Evolutionary conservation across 2,113 vertebrate species (phyloP).

Genomic region (Melanocharis versteri): DNA sequence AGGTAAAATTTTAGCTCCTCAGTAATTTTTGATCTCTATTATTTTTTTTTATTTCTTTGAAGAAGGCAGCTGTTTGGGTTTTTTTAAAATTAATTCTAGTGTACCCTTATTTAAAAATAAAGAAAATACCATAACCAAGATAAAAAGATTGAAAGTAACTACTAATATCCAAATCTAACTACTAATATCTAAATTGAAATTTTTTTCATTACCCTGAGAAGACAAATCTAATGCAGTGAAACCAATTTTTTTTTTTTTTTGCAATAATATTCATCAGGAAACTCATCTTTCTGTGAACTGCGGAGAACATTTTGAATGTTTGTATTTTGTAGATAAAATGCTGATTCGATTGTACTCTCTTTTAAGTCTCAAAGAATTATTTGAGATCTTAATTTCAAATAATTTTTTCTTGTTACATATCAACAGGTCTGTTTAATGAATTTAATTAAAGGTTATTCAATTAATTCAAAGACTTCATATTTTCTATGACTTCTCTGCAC

Average conservation of each 20-base stretch:
- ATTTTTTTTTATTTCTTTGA: neutral
- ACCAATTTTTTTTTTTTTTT: neutral
- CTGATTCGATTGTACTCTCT: neutral
- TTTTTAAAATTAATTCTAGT: fast-evolving
- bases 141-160: neutral
- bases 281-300: neutral
- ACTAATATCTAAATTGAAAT: neutral
- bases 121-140: neutral
- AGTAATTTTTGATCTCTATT: neutral
- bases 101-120: fast-evolving
- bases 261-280: neutral
- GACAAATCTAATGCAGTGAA: neutral
- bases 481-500: neutral
- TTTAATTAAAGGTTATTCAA: neutral
- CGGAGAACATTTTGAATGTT: neutral
- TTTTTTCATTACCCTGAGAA: neutral
- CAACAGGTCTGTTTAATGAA: neutral
- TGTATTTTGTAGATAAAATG: neutral
- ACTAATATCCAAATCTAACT: neutral
- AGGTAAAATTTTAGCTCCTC: neutral
- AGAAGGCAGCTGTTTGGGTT: neutral
- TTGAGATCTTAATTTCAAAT: neutral
- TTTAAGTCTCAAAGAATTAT: neutral
- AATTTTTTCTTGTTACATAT: neutral
- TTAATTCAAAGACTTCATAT: neutral